Base-by-base conservation (phyloP, 2,113 vertebrate genomes). In the Heterochromis multidens region DNA sequence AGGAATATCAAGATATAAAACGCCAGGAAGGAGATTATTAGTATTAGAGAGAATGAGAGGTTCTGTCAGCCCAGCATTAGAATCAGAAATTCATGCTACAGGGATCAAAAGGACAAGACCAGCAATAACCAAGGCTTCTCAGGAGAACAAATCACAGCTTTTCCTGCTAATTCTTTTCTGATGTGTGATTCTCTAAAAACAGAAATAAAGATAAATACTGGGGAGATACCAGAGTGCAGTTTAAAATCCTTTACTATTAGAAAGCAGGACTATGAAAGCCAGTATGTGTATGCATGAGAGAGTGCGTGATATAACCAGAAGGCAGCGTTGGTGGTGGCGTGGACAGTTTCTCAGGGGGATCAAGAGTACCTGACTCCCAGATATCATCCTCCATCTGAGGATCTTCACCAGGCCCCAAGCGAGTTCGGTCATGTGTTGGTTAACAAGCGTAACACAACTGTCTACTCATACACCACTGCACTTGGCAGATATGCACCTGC, bases 301-400 rank as follows among this genome's bases (percentile, higher is more conserved):
- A 35, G 74, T n/a, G 13, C 19, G 74, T 59, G 89, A 94, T 86
- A 85, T 90, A 91, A 94, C 81, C 77, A 40, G 83, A 78, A 90
- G 87, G 87, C 31, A 46, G 86, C 14, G 23, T 84, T 46, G 83
- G 81, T 76, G 63, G 76, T 77, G 77, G 78, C 83, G 58, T 74
- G 81, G 80, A 90, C 74, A 80, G 60, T 88, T 91, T 93, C 87
- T 90, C 81, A 80, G 79, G 83, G 80, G 88, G 88, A 92, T 90
- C 74, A 81, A 81, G 58, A 89, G 62, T 21, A 61, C 62, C 62
- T 27, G 16, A 87, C 77, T 80, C 33, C 72, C 57, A 57, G 74
- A 91, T 76, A 85, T 82, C 79, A 79, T 62, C 67, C 65, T 57
- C 61, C 80, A 87, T 84, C 81, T 90, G 83, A 58, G 72, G 56